phyloP scores from a whole-genome alignment of 2,113 vertebrate species.

The Struthidea cinerea region DNA sequence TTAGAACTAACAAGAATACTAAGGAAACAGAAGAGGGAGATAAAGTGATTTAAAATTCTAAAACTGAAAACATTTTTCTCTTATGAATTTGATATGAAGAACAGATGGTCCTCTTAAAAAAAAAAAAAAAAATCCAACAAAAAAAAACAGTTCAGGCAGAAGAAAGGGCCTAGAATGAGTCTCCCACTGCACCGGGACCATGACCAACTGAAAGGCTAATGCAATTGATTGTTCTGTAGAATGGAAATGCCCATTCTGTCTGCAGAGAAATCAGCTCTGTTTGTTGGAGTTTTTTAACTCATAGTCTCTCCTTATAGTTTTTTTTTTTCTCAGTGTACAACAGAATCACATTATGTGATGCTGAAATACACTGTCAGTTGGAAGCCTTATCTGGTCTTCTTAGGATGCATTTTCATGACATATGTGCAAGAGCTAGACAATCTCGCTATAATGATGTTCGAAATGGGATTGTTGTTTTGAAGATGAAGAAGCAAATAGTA shows the following conservation, averaged over 20 bases:
- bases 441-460: background rate
- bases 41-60: constrained; percentile 26
- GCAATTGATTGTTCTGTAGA: background rate
- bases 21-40: background rate
- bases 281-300: background rate
- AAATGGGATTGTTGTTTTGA: background rate
- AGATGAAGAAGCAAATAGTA: background rate
- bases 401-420: background rate
- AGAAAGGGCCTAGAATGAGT: background rate
- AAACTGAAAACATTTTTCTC: constrained; percentile 18
- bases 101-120: constrained; percentile 39
- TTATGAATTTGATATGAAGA: constrained; percentile 39
- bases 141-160: constrained; percentile 13
- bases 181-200: background rate
- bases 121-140: background rate
- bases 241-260: background rate
- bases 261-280: background rate
- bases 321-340: background rate
- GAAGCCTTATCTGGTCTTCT: background rate
- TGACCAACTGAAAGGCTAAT: background rate
- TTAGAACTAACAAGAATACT: background rate
- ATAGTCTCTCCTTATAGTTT: background rate
- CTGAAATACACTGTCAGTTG: background rate
- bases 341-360: background rate
- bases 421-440: background rate